phyloP scores from a whole-genome alignment of 1,140 invertebrate genomes.

The Drosophila pandora region DNA sequence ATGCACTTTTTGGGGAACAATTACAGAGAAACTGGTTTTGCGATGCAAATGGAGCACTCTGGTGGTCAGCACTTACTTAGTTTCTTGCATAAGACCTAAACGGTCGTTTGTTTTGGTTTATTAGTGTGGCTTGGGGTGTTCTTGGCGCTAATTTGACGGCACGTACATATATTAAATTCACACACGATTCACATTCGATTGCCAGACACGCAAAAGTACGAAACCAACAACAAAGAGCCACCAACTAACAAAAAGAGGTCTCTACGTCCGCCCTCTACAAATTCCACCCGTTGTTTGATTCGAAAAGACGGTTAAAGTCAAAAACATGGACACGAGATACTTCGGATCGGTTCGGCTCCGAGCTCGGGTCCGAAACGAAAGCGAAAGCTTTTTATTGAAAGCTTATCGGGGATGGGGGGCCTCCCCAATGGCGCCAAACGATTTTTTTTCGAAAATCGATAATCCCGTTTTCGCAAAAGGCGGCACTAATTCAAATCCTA shows the following conservation, averaged over 20 bases:
- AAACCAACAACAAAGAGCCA: constrained; percentile 43
- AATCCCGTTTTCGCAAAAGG: neutral
- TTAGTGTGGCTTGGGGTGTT: constrained; percentile 5
- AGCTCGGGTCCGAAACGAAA: constrained; percentile 6
- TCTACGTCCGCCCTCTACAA: constrained; percentile 35
- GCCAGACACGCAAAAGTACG: constrained; percentile 49
- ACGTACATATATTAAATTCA: constrained; percentile 54
- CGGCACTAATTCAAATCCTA: constrained; percentile 17
- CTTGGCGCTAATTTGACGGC: constrained; percentile 46
- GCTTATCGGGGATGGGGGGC: neutral
- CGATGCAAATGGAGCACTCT: constrained; percentile 51
- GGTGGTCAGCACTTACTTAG: constrained; percentile 23
- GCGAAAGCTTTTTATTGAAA: constrained; percentile 14
- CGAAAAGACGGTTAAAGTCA: constrained; percentile 26
- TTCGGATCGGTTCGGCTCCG: constrained; percentile 7
- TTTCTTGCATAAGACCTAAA: constrained; percentile 56
- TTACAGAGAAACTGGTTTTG: constrained; percentile 63
- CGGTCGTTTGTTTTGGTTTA: constrained; percentile 27
- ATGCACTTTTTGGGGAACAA: constrained; percentile 57
- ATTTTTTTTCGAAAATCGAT: constrained; percentile 7
- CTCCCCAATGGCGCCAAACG: neutral
- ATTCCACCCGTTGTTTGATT: constrained; percentile 23
- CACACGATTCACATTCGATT: constrained; percentile 49
- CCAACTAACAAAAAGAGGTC: constrained; percentile 15
- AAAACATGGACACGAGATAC: neutral